Percentiles rank a stretch among this genome's conserved stretches.
These are phyloP conservation scores for Cheilosia soror DNA, from an alignment of 2,888 invertebrate species.

Conservation along the genomic window DNA sequence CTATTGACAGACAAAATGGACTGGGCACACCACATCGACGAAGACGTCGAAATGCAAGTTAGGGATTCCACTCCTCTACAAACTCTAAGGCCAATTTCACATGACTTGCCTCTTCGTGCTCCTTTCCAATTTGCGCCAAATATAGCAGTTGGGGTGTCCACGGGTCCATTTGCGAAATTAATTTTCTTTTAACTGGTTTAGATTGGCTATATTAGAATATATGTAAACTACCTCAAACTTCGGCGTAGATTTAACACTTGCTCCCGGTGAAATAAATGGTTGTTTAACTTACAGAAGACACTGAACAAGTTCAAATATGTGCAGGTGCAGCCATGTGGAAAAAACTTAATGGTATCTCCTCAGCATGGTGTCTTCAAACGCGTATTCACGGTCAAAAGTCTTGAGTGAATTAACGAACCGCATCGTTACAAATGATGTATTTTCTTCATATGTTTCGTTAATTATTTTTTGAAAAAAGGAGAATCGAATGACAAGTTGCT, in stretches of 20 bases:
- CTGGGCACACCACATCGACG: no score
- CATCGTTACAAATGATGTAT: slow-evolving; percentile 19
- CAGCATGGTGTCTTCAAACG: slow-evolving; percentile 13
- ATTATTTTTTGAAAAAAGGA: neutral
- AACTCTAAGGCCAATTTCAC: no score
- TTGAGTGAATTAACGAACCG: slow-evolving; percentile 28
- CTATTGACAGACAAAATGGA: no score
- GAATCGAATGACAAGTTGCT: no score
- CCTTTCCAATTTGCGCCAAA: no score
- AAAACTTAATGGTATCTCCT: slow-evolving; percentile 1
- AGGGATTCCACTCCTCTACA: no score
- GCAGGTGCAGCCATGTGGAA: slow-evolving; percentile 44
- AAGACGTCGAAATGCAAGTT: no score
- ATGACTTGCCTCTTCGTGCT: no score
- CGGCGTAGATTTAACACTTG: neutral
- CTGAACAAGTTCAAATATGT: slow-evolving; percentile 9
- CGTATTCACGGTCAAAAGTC: slow-evolving; percentile 26
- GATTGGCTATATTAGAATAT: no score
- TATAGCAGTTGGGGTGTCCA: no score
- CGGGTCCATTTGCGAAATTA: no score
- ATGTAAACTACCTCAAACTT: neutral
- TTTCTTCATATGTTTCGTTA: neutral
- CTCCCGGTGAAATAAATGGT: neutral
- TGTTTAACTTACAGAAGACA: neutral
- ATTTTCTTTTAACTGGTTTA: no score